Percentiles rank a stretch among this genome's conserved stretches.
Evolutionary conservation across 2,113 vertebrate genomes (phyloP).

Genomic region (Cottus gobio): DNA sequence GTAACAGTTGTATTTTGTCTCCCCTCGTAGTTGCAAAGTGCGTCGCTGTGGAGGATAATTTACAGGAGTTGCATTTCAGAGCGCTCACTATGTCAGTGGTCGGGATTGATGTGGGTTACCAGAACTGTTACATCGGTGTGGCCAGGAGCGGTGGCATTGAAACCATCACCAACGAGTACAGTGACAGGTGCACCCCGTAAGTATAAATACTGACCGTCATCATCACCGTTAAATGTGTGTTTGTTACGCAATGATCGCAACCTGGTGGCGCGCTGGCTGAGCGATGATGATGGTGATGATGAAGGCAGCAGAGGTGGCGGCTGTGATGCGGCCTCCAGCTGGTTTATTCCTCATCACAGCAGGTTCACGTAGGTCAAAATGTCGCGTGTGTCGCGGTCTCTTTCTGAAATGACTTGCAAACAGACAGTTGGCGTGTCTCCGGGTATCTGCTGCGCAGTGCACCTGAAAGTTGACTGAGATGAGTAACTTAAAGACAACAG

Average conservation of each 20-base stretch:
- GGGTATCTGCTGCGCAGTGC: background rate
- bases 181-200: constrained; percentile 97
- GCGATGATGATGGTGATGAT: background rate
- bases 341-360: constrained; percentile 35
- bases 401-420: background rate
- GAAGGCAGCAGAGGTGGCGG: background rate
- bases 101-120: constrained; percentile 94
- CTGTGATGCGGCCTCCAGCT: constrained; percentile 45
- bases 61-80: constrained; percentile 38
- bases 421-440: constrained; percentile 20
- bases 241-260: constrained; percentile 73
- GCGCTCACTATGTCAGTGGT: constrained; percentile 91
- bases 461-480: constrained; percentile 31
- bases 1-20: constrained; percentile 13
- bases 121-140: constrained; percentile 94
- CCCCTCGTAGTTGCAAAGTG: constrained; percentile 56
- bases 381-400: constrained; percentile 12
- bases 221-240: constrained; percentile 39
- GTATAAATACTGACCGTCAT: constrained; percentile 69
- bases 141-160: constrained; percentile 95
- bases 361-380: constrained; percentile 44
- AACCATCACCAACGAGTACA: constrained; percentile 96
- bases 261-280: constrained; percentile 36
- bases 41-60: constrained; percentile 56
- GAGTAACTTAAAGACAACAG: constrained; percentile 4